phyloP scores from a whole-genome alignment of 2,888 invertebrate species.

The Agrotis ipsilon region DNA sequence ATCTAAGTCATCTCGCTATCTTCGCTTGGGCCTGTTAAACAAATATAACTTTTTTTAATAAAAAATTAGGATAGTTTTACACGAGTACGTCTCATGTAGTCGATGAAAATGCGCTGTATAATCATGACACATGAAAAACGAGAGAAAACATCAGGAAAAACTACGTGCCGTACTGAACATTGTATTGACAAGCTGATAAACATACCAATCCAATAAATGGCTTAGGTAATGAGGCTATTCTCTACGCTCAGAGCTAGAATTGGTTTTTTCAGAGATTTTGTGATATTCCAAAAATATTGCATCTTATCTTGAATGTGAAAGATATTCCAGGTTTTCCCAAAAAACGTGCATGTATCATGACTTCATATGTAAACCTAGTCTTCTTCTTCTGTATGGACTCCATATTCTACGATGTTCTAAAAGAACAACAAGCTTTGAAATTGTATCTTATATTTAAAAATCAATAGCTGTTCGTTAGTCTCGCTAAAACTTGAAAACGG shows the following conservation, averaged over 20 bases:
- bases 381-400: too few relatives aligned
- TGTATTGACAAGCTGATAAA: slow-evolving; percentile 36
- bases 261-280: slow-evolving; percentile 3
- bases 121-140: slow-evolving; percentile 10
- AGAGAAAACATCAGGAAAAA: slow-evolving; percentile 22
- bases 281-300: slow-evolving; percentile 10
- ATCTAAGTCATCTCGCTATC: too few relatives aligned
- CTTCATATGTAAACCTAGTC: too few relatives aligned
- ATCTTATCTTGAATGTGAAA: background rate
- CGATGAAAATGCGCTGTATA: background rate
- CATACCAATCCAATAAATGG: slow-evolving; percentile 13
- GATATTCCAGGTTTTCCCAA: slow-evolving; percentile 14
- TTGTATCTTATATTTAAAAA: too few relatives aligned
- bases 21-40: too few relatives aligned
- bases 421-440: too few relatives aligned
- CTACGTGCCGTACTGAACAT: background rate
- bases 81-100: background rate
- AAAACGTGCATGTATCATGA: background rate
- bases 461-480: too few relatives aligned
- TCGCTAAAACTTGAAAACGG: too few relatives aligned
- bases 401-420: too few relatives aligned
- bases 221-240: background rate
- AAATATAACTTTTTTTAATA: too few relatives aligned
- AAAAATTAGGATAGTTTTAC: background rate
- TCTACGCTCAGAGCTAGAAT: slow-evolving; percentile 7